phyloP scores from a whole-genome alignment of 2,113 vertebrate species.

The Neofelis nebulosa region DNA sequence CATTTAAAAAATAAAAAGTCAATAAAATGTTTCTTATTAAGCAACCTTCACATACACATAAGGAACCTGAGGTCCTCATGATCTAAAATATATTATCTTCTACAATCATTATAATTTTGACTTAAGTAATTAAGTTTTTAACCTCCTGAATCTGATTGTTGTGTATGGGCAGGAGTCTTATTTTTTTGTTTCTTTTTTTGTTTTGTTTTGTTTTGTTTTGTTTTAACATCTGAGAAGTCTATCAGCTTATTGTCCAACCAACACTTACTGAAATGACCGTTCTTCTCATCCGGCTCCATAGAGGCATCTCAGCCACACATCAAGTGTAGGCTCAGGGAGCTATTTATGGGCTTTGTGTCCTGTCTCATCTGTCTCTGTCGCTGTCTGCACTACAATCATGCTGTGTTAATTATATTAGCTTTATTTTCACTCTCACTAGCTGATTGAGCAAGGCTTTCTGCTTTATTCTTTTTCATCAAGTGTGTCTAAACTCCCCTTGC shows the following conservation, averaged over 20 bases:
- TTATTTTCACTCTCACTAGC: not conserved
- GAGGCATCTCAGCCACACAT: too few species aligned
- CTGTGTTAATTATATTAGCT: not conserved
- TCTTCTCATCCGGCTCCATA: not conserved
- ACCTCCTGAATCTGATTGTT: not conserved
- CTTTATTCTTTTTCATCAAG: not conserved
- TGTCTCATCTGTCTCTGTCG: not conserved
- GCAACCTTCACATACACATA: not conserved
- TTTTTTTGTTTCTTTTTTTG: not conserved
- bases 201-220: not conserved
- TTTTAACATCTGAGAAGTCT: not conserved
- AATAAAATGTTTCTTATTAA: not conserved
- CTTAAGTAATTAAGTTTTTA: not conserved
- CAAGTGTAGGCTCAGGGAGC: accelerated
- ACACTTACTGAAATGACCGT: not conserved
- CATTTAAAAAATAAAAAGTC: too few species aligned
- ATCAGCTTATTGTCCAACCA: not conserved
- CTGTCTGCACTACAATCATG: not conserved
- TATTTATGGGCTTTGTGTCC: not conserved
- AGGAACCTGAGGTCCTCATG: not conserved
- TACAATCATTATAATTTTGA: not conserved
- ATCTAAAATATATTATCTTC: not conserved
- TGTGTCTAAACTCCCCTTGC: not conserved
- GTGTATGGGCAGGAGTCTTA: not conserved
- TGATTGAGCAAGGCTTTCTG: not conserved